These are phyloP conservation scores for Pardalotus punctatus DNA, from an alignment of 2,113 vertebrate genomes.

Conservation along the genomic window DNA sequence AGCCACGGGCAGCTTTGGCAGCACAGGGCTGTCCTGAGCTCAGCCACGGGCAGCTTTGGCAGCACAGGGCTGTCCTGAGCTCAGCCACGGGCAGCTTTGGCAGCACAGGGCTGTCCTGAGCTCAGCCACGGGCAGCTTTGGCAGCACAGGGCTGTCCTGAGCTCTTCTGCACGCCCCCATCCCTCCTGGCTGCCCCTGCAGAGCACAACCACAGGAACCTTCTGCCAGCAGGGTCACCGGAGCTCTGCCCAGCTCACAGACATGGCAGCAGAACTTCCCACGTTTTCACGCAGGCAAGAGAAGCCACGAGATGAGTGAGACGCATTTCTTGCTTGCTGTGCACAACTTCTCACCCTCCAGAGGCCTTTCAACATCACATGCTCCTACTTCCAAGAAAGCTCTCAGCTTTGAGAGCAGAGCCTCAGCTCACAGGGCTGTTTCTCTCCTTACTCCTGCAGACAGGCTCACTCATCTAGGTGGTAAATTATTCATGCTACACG, in stretches of 20 bases:
- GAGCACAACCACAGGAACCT: neutral
- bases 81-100: no score
- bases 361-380: neutral
- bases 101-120: no score
- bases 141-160: neutral
- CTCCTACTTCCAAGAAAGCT: neutral
- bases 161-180: no score
- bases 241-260: neutral
- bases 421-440: neutral
- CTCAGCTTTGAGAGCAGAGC: neutral
- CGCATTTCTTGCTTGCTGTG: neutral
- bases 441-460: neutral
- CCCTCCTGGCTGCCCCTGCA: neutral
- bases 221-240: neutral
- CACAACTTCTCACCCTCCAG: neutral
- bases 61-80: no score
- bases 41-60: no score
- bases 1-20: no score
- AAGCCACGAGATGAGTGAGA: neutral
- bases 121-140: no score
- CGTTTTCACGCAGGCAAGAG: neutral
- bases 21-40: no score
- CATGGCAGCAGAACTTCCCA: neutral
- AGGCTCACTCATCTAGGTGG: neutral
- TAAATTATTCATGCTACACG: conserved; percentile 57